Evolutionary conservation across 1,140 invertebrate species (phyloP).

Genomic region (Campoletis sonorensis): DNA sequence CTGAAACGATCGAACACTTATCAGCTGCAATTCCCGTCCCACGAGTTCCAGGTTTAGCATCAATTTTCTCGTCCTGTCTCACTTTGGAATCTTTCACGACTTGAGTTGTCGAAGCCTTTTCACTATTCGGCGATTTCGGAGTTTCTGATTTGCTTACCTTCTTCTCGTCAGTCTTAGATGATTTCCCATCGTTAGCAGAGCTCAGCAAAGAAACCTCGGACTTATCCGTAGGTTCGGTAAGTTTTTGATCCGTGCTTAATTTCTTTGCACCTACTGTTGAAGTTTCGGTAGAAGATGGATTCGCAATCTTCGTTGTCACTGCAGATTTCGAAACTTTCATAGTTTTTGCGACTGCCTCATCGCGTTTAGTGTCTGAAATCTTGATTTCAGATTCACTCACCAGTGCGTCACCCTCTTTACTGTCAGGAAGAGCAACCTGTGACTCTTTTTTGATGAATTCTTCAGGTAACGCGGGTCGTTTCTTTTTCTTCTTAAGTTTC

Average conservation of each 20-base stretch:
- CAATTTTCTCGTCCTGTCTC: background rate
- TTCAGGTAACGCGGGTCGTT: slow-evolving; percentile 51
- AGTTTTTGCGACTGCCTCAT: background rate
- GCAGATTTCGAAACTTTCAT: background rate
- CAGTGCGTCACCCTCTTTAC: background rate
- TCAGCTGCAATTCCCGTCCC: background rate
- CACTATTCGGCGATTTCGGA: background rate
- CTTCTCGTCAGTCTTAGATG: background rate
- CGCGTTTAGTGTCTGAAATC: background rate
- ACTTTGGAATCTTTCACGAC: background rate
- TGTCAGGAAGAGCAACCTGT: background rate
- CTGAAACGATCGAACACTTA: background rate
- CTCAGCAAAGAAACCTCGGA: background rate
- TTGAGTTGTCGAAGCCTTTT: background rate
- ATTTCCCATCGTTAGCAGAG: background rate
- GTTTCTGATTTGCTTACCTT: background rate
- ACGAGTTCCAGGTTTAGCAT: background rate
- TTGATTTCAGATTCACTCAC: background rate
- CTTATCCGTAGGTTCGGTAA: background rate
- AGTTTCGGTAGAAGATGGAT: background rate
- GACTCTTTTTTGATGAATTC: slow-evolving; percentile 48
- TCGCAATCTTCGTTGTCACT: too few relatives aligned
- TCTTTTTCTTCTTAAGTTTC: slow-evolving; percentile 55
- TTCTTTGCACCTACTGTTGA: background rate
- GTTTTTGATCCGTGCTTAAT: background rate